phyloP scores from a whole-genome alignment of 2,888 invertebrate species.

The Fragum sueziense region DNA sequence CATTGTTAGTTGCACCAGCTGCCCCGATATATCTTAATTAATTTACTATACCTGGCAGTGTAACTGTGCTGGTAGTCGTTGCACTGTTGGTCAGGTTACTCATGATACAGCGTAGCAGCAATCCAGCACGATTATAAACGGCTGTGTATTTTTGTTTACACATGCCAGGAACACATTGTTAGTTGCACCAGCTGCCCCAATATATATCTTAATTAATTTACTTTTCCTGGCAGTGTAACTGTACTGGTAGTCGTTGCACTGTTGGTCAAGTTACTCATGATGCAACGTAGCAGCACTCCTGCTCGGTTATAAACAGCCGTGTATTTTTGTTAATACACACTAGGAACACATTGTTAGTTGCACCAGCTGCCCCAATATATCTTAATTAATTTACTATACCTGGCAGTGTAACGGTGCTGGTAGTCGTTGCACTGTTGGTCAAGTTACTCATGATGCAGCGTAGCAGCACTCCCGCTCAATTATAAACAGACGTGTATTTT shows the following conservation, averaged over 20 bases:
- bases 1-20: too few relatives aligned
- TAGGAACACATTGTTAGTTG: too few relatives aligned
- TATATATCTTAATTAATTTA: too few relatives aligned
- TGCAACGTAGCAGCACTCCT: background rate
- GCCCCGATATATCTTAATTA: too few relatives aligned
- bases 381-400: slow-evolving; percentile 50
- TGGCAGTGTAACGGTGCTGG: slow-evolving; percentile 55
- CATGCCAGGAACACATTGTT: too few relatives aligned
- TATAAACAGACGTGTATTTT: background rate
- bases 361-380: too few relatives aligned
- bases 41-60: background rate
- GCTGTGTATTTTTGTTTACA: slow-evolving; percentile 66
- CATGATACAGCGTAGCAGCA: slow-evolving; percentile 61
- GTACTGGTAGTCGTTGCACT: background rate
- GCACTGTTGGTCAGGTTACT: background rate
- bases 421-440: slow-evolving; percentile 40
- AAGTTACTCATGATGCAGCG: slow-evolving; percentile 31
- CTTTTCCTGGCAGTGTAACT: background rate
- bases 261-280: background rate
- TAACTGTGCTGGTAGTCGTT: background rate
- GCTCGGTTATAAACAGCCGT: background rate
- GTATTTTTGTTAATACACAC: slow-evolving; percentile 12
- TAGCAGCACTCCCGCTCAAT: background rate
- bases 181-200: too few relatives aligned
- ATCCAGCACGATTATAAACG: slow-evolving; percentile 59